Conservation (phyloP, 2,113 vertebrate genomes). For the Eolophus roseicapilla region DNA sequence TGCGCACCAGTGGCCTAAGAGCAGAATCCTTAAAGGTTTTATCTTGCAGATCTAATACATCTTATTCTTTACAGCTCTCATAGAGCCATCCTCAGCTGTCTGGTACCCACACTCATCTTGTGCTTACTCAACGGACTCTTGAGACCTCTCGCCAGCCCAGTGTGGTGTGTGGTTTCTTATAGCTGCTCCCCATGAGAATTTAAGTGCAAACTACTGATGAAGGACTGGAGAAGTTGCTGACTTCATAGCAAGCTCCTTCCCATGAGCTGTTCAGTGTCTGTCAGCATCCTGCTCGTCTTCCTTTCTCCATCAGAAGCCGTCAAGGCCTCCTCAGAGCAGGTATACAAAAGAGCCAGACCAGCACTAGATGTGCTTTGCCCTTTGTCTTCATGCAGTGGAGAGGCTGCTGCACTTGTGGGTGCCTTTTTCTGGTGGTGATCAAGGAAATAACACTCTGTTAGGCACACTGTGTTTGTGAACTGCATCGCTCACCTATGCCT, state of each 20-base stretch:
- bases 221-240: not conserved
- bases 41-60: not conserved
- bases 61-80: not conserved
- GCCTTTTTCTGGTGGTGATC: no score
- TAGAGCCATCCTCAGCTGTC: not conserved
- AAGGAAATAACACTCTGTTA: not conserved
- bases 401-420: not conserved
- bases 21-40: not conserved
- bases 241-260: not conserved
- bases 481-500: not conserved
- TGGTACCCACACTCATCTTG: not conserved
- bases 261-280: not conserved
- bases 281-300: not conserved
- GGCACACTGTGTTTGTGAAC: not conserved
- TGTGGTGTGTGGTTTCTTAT: not conserved
- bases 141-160: not conserved
- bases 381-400: not conserved
- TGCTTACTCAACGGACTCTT: accelerated
- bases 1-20: not conserved
- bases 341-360: not conserved
- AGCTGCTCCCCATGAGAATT: not conserved
- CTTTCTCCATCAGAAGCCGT: not conserved
- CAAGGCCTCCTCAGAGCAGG: not conserved
- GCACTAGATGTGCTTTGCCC: not conserved
- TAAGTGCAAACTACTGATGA: not conserved